A percentile compares a stretch with the other conserved stretches of the same genome.
phyloP scores from a whole-genome alignment of 2,797 vertebrate genomes.

The Parambassis ranga region DNA sequence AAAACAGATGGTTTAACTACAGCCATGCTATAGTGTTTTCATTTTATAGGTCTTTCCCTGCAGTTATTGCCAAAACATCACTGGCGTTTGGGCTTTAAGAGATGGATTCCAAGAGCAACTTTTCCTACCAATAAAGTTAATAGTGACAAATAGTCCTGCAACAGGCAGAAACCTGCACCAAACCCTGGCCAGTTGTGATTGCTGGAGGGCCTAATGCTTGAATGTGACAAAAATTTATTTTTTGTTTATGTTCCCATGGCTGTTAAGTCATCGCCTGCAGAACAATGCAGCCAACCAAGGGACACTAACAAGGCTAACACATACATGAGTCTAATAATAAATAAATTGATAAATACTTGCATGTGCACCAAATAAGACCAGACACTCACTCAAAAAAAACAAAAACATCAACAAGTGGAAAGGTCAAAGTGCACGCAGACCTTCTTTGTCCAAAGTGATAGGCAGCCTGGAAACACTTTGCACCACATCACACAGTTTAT shows the following conservation, averaged over 20 bases:
- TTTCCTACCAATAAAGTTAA: conserved; percentile 13
- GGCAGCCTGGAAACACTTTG: conserved; percentile 36
- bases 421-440: background rate
- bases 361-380: conserved; percentile 31
- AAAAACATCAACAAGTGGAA: background rate
- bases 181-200: background rate
- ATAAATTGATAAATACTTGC: conserved; percentile 50
- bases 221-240: background rate
- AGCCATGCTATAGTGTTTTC: conserved; percentile 12
- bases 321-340: too few relatives aligned
- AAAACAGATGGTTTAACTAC: conserved; percentile 33
- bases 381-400: conserved; percentile 2
- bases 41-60: conserved; percentile 31
- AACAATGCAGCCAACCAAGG: too few relatives aligned
- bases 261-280: background rate
- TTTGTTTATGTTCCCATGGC: background rate
- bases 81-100: conserved; percentile 19
- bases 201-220: background rate
- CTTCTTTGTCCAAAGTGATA: conserved; percentile 1
- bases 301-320: too few relatives aligned
- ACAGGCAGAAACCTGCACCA: background rate
- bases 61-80: conserved; percentile 31
- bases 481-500: conserved; percentile 42
- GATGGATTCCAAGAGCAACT: conserved; percentile 2
- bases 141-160: conserved; percentile 19